Conservation (phyloP, 2,113 vertebrate species). For the Cricetomys ansorgei region DNA sequence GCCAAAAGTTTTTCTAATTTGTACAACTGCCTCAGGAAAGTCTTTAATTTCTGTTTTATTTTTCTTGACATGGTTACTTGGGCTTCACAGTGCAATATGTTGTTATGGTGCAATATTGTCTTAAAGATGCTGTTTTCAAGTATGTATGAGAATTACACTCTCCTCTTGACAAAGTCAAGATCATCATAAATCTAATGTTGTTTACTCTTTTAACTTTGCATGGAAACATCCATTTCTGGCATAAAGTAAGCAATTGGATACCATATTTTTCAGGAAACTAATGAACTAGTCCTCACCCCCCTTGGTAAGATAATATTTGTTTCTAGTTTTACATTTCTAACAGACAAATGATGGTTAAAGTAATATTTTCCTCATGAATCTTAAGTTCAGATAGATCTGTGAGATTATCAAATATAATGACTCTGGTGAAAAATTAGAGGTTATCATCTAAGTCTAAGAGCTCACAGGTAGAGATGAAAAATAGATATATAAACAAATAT, state of each 20-base stretch:
- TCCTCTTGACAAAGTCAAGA: constrained; percentile 88
- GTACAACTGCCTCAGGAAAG: constrained; percentile 87
- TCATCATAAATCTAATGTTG: constrained; percentile 86
- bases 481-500: background rate
- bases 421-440: constrained; percentile 8
- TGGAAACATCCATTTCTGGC: constrained; percentile 79
- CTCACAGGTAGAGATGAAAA: background rate
- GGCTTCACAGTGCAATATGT: constrained; percentile 85
- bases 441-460: background rate
- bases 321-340: constrained; percentile 75
- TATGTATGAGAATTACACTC: constrained; percentile 76
- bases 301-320: constrained; percentile 83
- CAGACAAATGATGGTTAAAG: constrained; percentile 85
- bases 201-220: constrained; percentile 80
- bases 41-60: constrained; percentile 88
- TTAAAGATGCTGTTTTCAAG: constrained; percentile 85
- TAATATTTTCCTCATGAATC: too few species aligned
- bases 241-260: constrained; percentile 75
- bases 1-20: constrained; percentile 82
- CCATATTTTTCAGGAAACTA: constrained; percentile 84
- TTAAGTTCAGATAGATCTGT: constrained; percentile 84
- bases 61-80: constrained; percentile 88
- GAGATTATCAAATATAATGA: constrained; percentile 27
- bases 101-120: constrained; percentile 87
- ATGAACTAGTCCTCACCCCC: constrained; percentile 77